Evolutionary conservation across 2,797 vertebrate genomes (phyloP).

Genomic region (Gymnoscopelus braueri): DNA sequence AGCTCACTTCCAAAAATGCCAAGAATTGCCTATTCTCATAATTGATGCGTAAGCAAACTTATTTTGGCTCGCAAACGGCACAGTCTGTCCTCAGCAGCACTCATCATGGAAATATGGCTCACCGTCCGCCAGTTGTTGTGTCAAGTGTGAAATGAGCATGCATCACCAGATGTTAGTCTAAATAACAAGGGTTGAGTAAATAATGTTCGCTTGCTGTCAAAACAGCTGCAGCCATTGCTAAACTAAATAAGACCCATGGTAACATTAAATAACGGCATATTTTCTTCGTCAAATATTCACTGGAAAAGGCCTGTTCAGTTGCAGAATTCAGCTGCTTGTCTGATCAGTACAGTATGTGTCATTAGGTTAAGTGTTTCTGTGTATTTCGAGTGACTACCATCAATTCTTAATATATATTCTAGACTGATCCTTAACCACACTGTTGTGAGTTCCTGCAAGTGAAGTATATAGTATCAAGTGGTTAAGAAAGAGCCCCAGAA

Average conservation of each 20-base stretch:
- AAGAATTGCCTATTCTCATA: conserved; percentile 32
- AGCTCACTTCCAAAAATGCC: conserved; percentile 22
- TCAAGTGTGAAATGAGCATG: conserved; percentile 65
- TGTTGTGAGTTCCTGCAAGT: too few relatives aligned
- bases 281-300: neutral
- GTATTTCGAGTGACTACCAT: neutral
- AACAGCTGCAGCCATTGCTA: conserved; percentile 63
- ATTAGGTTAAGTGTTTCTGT: neutral
- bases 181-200: conserved; percentile 60
- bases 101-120: conserved; percentile 57
- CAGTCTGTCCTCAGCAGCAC: conserved; percentile 52
- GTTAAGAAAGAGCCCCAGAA: neutral
- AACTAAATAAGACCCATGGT: conserved; percentile 18
- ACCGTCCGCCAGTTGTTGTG: conserved; percentile 54
- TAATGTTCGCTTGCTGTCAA: conserved; percentile 55
- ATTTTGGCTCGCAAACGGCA: conserved; percentile 33
- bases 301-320: conserved; percentile 1
- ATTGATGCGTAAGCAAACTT: conserved; percentile 23
- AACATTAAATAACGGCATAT: conserved; percentile 12
- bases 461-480: too few relatives aligned
- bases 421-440: neutral
- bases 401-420: neutral
- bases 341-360: neutral
- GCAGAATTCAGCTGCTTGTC: conserved; percentile 3
- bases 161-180: conserved; percentile 68